Evolutionary conservation across 1,140 invertebrate species (phyloP), one percentile per base, ranked within the genome.

Genomic region (Drosophila equinoxialis): DNA sequence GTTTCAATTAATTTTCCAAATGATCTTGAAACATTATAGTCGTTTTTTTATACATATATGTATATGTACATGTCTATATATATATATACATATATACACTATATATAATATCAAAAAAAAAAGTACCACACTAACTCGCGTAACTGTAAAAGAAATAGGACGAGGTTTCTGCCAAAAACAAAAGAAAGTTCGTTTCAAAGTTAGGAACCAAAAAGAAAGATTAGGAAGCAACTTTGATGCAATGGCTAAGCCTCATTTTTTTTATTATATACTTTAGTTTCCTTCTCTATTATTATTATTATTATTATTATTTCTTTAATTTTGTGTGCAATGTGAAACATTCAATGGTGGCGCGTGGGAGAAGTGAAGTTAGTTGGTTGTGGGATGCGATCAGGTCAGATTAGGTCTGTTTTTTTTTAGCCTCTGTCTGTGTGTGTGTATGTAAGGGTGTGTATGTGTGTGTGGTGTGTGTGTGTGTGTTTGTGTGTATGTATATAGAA

Each of bases 21-120:
- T 91, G 90, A 91, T 91, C 90, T 91, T 91, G 78, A 91, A 91
- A 82, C 71, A 79, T 84, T 51, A 85, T 91, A 91, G 90, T 91
- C 90, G 86, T 89, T 83, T 90, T 30, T 91, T 89, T 90, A 77
- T 76, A 70, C 71, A 75, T 63, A 66, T 51, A 68, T 73, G 74
- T 23, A 68, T 71, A 74, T 70, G 68, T 58, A 71, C 71, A 84
- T 77, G 66, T 73, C 71, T 61, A 68, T 79, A 79, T 78, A 79
- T 74, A 20, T 48, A 57, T 26, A 26, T 4, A 4, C 4, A 6
- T 45, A 20, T 48, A 62, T 20, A 66, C 10, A 65, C 41, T 64
- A 71, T 61, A 57, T 79, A 74, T 70, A 81, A 59, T 58, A 23
- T 78, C 35, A 60, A 51, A 64, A 78, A 60, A 78, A 55, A 30